Base-by-base conservation (phyloP, 2,113 vertebrate genomes). In the Eptesicus fuscus region DNA sequence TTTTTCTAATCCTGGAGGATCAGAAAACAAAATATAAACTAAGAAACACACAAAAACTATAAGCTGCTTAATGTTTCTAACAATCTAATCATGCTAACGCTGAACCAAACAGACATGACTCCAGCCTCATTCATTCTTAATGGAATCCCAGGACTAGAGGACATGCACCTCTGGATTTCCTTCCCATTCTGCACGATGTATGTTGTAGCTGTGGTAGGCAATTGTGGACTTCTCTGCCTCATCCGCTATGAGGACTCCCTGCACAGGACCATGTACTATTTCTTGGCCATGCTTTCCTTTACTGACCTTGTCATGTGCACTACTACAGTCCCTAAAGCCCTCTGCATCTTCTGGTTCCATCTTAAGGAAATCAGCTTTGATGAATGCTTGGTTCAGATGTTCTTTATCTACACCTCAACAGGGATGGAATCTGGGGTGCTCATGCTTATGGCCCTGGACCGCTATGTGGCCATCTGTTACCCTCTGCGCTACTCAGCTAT, bases 221-320 rank as follows among this genome's bases (percentile, higher is more conserved):
- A 95, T 0, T 94, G 88, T 20, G 84, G 65, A 2, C 83, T 95
- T 12, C 86, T 95, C 53, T 92, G 93, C 25, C 73, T 95, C 51
- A 95, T 96, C 40, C 1, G 2, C 5, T 94, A 37, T 73, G 96
- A 97, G 9, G 20, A 22, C 8, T 82, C 88, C 32, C 47, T 97
- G 20, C 96, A 95, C 4, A 78, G 74, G 20, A 91, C 95, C 76
- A 94, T 77, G 92, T 85, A 86, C 47, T 93, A 96, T 37, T 96
- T 98, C 40, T 97, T 98, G 71, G 98, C 97, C 59, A 97, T 98
- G 98, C 95, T 97, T 61, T 96, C 95, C 2, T 2, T 84, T 0
- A 49, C 83, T 7, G 94, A 96, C 23, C 82, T 97, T 49, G 28
- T 91, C 13, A 90, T 95, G 3, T 96, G 96, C 28, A 90, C 85